Evolutionary conservation across 2,797 vertebrate genomes (phyloP), one percentile per base, ranked within the genome.

Genomic region (Typhlichthys eigenmanni): DNA sequence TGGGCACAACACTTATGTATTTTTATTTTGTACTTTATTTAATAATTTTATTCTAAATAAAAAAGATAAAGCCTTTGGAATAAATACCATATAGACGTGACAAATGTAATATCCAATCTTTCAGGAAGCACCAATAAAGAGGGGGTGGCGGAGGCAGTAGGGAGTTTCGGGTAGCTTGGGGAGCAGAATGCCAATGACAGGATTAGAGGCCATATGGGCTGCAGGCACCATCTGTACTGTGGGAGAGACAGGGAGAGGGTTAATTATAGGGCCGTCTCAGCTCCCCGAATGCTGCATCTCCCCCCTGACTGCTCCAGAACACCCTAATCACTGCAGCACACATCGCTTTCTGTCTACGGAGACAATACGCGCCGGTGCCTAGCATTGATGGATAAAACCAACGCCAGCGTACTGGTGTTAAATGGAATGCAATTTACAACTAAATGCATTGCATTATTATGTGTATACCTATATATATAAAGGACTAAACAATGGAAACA

Each of bases 181-280:
- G 86, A 92, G 78, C 84, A 90, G 91, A 92, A 94, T 93, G 91
- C 90, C 93, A 93, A 90, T 93, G 91, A 92, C 86, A 85, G 92
- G 92, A 94, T 94, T 94, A 93, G 88, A 89, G 89, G 88, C 92
- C 93, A 93, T 94, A 94, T 93, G 93, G 92, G 85, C 91, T 89
- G 80, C 82, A 91, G 90, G 90, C 90, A 92, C 92, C 92, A 94
- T 94, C 92, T 94, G 93, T 89, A 93, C 85, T 90, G 88, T 92
- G 87, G 89, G 87, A 91, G 92, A 85, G 89, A 90, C 81, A 89
- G 89, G 73, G 91, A 93, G 91, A 94, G 91, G 92, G 93, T 92
- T 93, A 93, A 93, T 93, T 93, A 93, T 92, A 92, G 92, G 91
- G 91, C 90, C 91, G 86, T 82, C 85, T 90, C 86, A 85, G 83